A percentile compares a stretch with the other conserved stretches of the same genome.
Conservation (phyloP, 1,140 invertebrate genomes). For the Saccostrea glomerata region DNA sequence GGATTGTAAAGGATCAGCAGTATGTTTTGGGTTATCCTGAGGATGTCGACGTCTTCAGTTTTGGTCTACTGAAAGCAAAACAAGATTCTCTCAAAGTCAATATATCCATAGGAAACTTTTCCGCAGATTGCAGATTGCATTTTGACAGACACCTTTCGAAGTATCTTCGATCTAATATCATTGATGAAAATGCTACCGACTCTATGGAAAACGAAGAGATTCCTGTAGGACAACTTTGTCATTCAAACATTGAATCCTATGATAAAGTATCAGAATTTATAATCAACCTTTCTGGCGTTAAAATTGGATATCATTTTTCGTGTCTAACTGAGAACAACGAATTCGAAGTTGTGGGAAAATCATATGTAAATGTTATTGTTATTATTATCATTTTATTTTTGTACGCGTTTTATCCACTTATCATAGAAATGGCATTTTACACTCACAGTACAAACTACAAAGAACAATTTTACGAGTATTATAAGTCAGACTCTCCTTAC, state of each 20-base stretch:
- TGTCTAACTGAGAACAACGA: background rate
- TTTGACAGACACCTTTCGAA: background rate
- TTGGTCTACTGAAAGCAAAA: background rate
- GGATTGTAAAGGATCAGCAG: background rate
- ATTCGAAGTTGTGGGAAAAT: background rate
- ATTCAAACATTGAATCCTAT: background rate
- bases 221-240: background rate
- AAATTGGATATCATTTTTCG: background rate
- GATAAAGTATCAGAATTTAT: background rate
- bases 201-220: background rate
- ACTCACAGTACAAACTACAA: background rate
- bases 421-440: too few species aligned
- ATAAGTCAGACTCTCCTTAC: background rate
- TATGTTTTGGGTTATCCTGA: background rate
- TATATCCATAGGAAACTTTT: background rate
- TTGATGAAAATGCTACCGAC: background rate
- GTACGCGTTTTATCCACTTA: background rate
- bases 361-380: background rate
- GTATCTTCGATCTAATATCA: background rate
- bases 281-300: background rate
- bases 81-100: background rate
- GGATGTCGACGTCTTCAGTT: slow-evolving; percentile 2
- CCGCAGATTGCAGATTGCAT: background rate
- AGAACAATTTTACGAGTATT: background rate
- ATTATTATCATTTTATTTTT: background rate